Evolutionary conservation across 2,113 vertebrate genomes (phyloP).

Genomic region (Scolopax mira): DNA sequence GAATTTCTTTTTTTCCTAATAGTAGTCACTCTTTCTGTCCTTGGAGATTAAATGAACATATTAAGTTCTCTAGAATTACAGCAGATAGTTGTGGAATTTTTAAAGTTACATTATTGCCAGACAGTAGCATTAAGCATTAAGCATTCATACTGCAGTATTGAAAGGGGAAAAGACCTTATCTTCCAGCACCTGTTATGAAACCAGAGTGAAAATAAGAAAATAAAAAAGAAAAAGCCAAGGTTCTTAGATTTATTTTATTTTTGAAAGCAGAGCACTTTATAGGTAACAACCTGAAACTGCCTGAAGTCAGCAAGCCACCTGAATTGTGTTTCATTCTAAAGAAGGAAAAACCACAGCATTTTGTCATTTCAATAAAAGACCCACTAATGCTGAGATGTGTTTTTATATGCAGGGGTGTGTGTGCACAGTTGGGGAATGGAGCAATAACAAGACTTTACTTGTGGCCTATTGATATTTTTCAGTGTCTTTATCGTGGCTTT

Average conservation of each 20-base stretch:
- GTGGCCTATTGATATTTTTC: not conserved
- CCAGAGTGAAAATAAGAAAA: not conserved
- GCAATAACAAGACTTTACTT: not conserved
- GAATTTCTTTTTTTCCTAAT: not conserved
- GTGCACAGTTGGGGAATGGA: not conserved
- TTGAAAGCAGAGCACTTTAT: not conserved
- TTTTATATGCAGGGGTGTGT: accelerated
- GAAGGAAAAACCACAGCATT: not conserved
- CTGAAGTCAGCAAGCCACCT: not conserved
- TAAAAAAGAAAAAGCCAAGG: not conserved
- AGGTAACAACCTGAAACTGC: not conserved
- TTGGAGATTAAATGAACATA: slow-evolving; percentile 37
- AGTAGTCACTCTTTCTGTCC: slow-evolving; percentile 29
- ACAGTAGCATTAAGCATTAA: slow-evolving; percentile 1
- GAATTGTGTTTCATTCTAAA: not conserved
- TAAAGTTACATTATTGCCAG: not conserved
- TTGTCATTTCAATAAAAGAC: not conserved
- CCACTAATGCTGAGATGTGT: not conserved
- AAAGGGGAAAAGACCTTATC: not conserved
- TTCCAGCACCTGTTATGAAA: slow-evolving; percentile 6
- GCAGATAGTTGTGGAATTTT: not conserved
- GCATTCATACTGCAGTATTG: not conserved
- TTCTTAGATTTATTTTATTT: not conserved
- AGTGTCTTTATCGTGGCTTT: not conserved
- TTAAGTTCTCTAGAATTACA: slow-evolving; percentile 38